Evolutionary conservation across 2,113 vertebrate genomes (phyloP).

Genomic region (Nothoprocta perdicaria): DNA sequence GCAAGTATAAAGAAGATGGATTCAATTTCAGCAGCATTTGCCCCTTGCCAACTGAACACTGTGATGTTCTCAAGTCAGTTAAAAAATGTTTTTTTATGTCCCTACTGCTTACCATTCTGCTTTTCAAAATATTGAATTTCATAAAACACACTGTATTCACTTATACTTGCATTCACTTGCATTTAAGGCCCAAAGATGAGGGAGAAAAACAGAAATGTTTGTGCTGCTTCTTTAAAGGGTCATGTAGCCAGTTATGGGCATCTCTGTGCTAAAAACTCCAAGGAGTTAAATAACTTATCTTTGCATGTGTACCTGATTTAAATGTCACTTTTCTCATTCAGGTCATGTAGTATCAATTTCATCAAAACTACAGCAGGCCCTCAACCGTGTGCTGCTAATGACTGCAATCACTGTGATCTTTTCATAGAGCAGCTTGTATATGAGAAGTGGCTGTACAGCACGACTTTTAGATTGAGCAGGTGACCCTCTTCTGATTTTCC

Average conservation of each 20-base stretch:
- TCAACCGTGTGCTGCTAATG: neutral
- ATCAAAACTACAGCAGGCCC: neutral
- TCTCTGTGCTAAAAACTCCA: neutral
- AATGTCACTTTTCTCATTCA: neutral
- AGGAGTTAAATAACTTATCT: neutral
- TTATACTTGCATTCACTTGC: neutral
- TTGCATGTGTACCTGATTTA: neutral
- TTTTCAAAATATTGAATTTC: neutral
- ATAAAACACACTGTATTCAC: neutral
- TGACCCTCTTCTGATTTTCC: neutral
- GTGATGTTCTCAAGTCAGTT: neutral
- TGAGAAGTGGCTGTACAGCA: neutral
- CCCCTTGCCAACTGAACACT: neutral
- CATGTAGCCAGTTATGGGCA: neutral
- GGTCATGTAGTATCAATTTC: neutral
- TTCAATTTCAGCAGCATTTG: constrained; percentile 29
- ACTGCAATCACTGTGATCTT: neutral
- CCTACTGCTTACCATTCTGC: neutral
- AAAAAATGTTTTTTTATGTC: constrained; percentile 1
- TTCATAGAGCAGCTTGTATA: rapidly evolving
- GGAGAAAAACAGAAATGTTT: neutral
- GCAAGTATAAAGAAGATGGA: constrained; percentile 30
- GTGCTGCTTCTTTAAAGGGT: neutral
- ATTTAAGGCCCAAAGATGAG: neutral
- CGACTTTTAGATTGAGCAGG: neutral